Percentiles rank a stretch among this genome's conserved stretches.
phyloP scores from a whole-genome alignment of 2,113 vertebrate species.

The Ornithorhynchus anatinus region DNA sequence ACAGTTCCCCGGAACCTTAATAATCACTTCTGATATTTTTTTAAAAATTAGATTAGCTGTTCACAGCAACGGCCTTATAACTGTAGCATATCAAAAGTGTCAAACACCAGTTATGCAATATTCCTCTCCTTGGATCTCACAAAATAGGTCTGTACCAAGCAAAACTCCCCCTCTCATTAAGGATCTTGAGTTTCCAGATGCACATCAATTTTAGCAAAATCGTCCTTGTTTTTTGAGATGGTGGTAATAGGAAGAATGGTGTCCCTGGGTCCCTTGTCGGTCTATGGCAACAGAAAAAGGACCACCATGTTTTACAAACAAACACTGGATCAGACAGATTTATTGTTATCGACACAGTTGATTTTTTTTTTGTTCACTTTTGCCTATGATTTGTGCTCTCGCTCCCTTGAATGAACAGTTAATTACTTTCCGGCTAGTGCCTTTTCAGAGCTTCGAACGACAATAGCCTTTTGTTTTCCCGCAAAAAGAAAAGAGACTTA shows the following conservation, averaged over 20 bases:
- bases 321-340: constrained; percentile 34
- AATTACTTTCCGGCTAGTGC: constrained; percentile 51
- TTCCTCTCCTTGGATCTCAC: constrained; percentile 39
- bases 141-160: constrained; percentile 35
- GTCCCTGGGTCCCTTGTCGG: no score
- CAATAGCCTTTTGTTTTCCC: constrained; percentile 63
- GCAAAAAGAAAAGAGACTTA: constrained; percentile 56
- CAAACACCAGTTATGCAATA: constrained; percentile 51
- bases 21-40: constrained; percentile 70
- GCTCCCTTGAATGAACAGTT: constrained; percentile 57
- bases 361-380: constrained; percentile 51
- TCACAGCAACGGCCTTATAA: constrained; percentile 56
- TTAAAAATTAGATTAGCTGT: constrained; percentile 62
- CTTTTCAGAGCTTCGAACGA: constrained; percentile 47
- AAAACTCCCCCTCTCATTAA: constrained; percentile 47
- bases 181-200: constrained; percentile 46
- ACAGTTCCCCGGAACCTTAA: constrained; percentile 72
- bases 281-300: constrained; percentile 25
- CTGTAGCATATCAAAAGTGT: constrained; percentile 56
- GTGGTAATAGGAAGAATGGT: constrained; percentile 10
- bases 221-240: constrained; percentile 49
- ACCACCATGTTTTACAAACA: constrained; percentile 43
- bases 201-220: constrained; percentile 43
- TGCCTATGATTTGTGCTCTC: constrained; percentile 45
- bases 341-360: constrained; percentile 26